Conservation (phyloP, 2,888 invertebrate species). For the Spodoptera littoralis region DNA sequence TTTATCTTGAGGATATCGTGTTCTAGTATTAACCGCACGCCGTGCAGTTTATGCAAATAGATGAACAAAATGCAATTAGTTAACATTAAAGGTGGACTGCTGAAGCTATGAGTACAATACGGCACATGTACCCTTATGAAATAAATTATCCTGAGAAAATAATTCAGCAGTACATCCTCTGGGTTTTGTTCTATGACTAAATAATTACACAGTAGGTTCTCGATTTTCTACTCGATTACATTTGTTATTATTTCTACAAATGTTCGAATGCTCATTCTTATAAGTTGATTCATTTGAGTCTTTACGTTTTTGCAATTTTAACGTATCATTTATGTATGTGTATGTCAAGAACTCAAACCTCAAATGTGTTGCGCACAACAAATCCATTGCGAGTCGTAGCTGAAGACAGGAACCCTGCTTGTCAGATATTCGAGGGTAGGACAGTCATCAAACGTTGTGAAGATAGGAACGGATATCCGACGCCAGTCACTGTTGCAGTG, state of each 20-base stretch:
- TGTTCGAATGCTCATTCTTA: not conserved
- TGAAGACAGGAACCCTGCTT: slow-evolving; percentile 86
- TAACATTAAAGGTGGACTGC: slow-evolving; percentile 16
- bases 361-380: slow-evolving; percentile 31
- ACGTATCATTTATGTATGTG: not conserved
- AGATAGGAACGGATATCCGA: slow-evolving; percentile 62
- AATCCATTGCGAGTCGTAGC: slow-evolving; percentile 71
- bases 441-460: slow-evolving; percentile 60
- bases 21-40: not conserved
- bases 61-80: slow-evolving; percentile 19
- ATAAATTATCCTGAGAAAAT: not conserved
- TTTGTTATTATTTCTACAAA: not conserved
- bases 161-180: slow-evolving; percentile 28
- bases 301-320: not conserved
- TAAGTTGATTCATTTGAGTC: not conserved
- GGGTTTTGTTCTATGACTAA: not conserved
- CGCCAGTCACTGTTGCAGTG: slow-evolving; percentile 41
- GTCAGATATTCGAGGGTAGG: slow-evolving; percentile 84
- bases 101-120: slow-evolving; percentile 3
- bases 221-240: slow-evolving; percentile 8
- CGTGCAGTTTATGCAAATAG: slow-evolving; percentile 9
- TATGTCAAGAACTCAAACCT: slow-evolving; percentile 8
- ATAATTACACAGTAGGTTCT: no score
- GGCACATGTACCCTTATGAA: not conserved
- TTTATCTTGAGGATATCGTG: slow-evolving; percentile 8